These are phyloP conservation scores for Octonoba sinensis DNA, from an alignment of 2,888 invertebrate species.

Conservation along the genomic window DNA sequence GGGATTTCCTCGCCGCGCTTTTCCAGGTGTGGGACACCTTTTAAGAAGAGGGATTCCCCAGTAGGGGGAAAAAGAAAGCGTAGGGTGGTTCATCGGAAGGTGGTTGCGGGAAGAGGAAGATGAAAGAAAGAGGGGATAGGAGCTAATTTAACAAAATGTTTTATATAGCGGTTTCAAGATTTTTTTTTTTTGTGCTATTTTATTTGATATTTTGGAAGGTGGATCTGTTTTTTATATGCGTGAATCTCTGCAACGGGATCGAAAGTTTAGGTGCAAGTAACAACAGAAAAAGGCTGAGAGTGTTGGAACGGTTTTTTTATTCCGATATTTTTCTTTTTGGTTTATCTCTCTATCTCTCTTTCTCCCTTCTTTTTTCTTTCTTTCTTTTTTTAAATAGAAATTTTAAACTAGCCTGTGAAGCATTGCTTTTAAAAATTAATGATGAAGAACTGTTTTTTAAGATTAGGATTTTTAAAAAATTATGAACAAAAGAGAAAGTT, in stretches of 20 bases:
- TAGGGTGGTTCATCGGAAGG: slow-evolving; percentile 44
- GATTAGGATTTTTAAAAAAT: too few relatives aligned
- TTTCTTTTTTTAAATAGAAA: too few relatives aligned
- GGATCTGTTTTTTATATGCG: slow-evolving; percentile 28
- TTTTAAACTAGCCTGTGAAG: too few relatives aligned
- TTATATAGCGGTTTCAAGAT: slow-evolving; percentile 41
- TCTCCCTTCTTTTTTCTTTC: too few relatives aligned
- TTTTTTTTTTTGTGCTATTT: slow-evolving; percentile 12
- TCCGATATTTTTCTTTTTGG: slow-evolving; percentile 3
- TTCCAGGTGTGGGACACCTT: slow-evolving; percentile 39
- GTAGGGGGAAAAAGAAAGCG: slow-evolving; percentile 28
- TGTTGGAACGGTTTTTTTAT: slow-evolving; percentile 7
- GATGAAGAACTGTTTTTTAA: too few relatives aligned
- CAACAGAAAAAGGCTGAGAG: slow-evolving; percentile 61
- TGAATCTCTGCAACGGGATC: slow-evolving; percentile 36
- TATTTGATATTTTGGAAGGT: slow-evolving; percentile 39
- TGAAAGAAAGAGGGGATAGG: slow-evolving; percentile 22
- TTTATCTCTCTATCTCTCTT: neutral
- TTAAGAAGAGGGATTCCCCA: slow-evolving; percentile 15
- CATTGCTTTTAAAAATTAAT: too few relatives aligned
- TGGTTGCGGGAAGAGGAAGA: slow-evolving; percentile 53
- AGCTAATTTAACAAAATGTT: slow-evolving; percentile 59
- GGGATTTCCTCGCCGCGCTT: slow-evolving; percentile 47
- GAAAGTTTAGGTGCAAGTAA: slow-evolving; percentile 60
- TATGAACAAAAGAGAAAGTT: too few relatives aligned